Conservation (phyloP, 2,113 vertebrate genomes). For the Prionailurus bengalensis region DNA sequence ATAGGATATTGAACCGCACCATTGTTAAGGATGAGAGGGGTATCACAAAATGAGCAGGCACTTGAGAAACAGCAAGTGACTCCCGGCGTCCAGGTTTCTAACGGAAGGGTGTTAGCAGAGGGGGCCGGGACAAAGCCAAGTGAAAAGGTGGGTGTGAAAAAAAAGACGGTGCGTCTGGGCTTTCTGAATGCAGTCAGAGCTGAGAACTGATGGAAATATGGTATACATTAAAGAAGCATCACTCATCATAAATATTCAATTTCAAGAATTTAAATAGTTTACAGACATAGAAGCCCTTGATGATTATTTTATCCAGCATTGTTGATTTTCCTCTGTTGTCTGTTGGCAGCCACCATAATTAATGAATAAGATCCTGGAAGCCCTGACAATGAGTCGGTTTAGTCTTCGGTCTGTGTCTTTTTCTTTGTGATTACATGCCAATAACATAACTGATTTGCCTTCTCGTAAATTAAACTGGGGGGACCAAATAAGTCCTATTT, state of each 20-base stretch:
- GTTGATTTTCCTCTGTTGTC: constrained; percentile 85
- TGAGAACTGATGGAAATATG: constrained; percentile 78
- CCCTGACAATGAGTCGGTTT: constrained; percentile 82
- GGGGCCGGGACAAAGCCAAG: constrained; percentile 52
- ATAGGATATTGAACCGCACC: constrained; percentile 65
- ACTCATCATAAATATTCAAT: constrained; percentile 90
- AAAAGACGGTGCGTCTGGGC: constrained; percentile 73
- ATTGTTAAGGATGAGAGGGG: constrained; percentile 30
- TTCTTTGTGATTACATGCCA: constrained; percentile 84
- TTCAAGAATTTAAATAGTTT: constrained; percentile 88
- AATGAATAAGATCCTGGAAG: constrained; percentile 81
- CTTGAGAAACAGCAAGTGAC: background rate
- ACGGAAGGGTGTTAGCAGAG: background rate
- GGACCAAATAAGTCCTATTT: constrained; percentile 51
- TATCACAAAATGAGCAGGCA: background rate
- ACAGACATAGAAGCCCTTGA: constrained; percentile 86
- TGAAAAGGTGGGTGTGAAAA: background rate
- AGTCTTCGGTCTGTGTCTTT: constrained; percentile 83
- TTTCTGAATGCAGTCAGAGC: constrained; percentile 70
- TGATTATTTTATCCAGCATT: constrained; percentile 86
- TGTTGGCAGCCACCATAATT: constrained; percentile 87
- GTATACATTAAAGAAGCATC: constrained; percentile 83
- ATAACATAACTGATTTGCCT: constrained; percentile 82
- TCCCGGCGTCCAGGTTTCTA: background rate
- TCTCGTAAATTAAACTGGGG: constrained; percentile 73